Evolutionary conservation across 2,888 invertebrate genomes (phyloP).

Genomic region (Apotomis betuletana): DNA sequence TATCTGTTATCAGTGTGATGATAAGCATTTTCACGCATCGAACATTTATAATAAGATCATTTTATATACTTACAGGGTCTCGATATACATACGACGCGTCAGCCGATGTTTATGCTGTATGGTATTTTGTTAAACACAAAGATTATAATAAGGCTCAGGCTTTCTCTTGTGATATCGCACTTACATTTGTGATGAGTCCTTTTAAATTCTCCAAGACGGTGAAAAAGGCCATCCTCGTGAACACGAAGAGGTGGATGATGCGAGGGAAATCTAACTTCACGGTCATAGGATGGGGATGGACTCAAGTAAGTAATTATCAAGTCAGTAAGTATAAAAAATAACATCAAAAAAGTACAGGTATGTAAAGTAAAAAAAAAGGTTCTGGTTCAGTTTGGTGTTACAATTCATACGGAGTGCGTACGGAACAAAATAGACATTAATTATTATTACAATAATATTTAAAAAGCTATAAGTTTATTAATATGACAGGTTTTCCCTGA

Average conservation of each 20-base stretch:
- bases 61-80: conserved; percentile 53
- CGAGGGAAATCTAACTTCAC: conserved; percentile 51
- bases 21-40: too few species aligned
- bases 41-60: too few species aligned
- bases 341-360: too few species aligned
- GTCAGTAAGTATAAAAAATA: too few species aligned
- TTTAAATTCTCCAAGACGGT: conserved; percentile 45
- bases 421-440: too few species aligned
- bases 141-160: conserved; percentile 56
- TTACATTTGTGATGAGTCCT: conserved; percentile 56
- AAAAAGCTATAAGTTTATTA: too few species aligned
- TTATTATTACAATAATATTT: too few species aligned
- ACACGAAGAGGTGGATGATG: conserved; percentile 59
- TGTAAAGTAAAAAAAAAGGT: too few species aligned
- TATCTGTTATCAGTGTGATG: too few species aligned
- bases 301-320: conserved; percentile 50
- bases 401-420: too few species aligned
- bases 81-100: conserved; percentile 59
- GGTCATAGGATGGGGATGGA: conserved; percentile 69
- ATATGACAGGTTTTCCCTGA: too few species aligned
- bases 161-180: conserved; percentile 67
- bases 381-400: too few species aligned
- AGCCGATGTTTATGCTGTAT: conserved; percentile 53
- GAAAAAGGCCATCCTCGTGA: conserved; percentile 57
- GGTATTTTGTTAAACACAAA: conserved; percentile 54